phyloP scores from a whole-genome alignment of 2,797 vertebrate species.

The Xiphophorus birchmanni region DNA sequence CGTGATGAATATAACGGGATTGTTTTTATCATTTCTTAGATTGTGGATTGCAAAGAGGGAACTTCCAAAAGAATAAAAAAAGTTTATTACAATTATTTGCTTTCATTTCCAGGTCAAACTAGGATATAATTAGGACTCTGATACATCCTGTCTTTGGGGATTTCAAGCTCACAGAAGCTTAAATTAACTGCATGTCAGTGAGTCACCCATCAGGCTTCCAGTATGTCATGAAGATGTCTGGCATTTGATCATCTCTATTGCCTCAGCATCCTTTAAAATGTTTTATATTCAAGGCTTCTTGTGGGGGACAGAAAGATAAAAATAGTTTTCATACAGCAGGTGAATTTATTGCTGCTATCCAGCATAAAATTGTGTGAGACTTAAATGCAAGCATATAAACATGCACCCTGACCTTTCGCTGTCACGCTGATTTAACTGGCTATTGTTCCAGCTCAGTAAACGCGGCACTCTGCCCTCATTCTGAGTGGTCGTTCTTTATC shows the following conservation, averaged over 20 bases:
- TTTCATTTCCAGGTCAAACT: slow-evolving; percentile 41
- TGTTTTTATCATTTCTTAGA: slow-evolving; percentile 44
- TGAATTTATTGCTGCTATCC: slow-evolving; percentile 20
- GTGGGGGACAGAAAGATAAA: slow-evolving; percentile 6
- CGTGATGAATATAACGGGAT: slow-evolving; percentile 56
- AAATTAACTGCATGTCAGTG: slow-evolving; percentile 45
- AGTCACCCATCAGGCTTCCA: slow-evolving; percentile 20
- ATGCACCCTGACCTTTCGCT: slow-evolving; percentile 16
- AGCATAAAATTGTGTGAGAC: slow-evolving; percentile 24
- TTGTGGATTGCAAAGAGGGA: slow-evolving; percentile 14
- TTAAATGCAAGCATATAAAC: slow-evolving; percentile 31
- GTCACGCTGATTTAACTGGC: slow-evolving; percentile 32
- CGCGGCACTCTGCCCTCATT: slow-evolving; percentile 46
- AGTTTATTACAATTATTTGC: background rate
- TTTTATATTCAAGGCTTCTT: background rate
- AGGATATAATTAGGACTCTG: slow-evolving; percentile 30
- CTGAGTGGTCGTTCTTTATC: slow-evolving; percentile 66
- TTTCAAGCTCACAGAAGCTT: slow-evolving; percentile 44
- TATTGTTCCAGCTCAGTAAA: slow-evolving; percentile 46
- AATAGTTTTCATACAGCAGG: slow-evolving; percentile 21
- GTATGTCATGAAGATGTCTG: slow-evolving; percentile 32
- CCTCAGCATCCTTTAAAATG: slow-evolving; percentile 5
- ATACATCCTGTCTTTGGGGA: slow-evolving; percentile 36
- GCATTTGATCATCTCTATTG: slow-evolving; percentile 15
- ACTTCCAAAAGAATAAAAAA: slow-evolving; percentile 21